These are phyloP conservation scores for Turnix velox DNA, from an alignment of 2,113 vertebrate species.

Conservation along the genomic window DNA sequence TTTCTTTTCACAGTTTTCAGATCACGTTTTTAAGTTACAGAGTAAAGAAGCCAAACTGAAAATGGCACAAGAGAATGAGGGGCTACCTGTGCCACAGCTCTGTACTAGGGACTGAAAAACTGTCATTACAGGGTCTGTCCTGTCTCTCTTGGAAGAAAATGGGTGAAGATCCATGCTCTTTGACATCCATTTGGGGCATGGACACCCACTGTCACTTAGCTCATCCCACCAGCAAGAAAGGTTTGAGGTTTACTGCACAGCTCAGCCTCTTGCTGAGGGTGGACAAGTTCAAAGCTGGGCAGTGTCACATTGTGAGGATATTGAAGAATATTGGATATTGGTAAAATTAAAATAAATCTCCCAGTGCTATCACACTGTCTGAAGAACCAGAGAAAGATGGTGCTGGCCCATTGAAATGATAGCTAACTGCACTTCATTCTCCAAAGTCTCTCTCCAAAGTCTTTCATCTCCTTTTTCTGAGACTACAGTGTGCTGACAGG, in stretches of 20 bases:
- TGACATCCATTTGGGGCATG: not conserved
- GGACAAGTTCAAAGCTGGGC: not conserved
- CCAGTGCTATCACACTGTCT: not conserved
- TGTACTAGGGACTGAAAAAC: not conserved
- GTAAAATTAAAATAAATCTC: not conserved
- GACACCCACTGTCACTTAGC: not conserved
- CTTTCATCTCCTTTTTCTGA: constrained; percentile 33
- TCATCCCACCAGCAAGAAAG: not conserved
- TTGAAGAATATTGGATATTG: not conserved
- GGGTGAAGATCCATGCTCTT: not conserved
- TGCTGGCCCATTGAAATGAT: not conserved
- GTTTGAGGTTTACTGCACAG: not conserved
- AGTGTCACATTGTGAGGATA: not conserved
- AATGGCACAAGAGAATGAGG: accelerated
- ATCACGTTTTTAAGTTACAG: not conserved
- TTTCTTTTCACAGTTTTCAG: not conserved
- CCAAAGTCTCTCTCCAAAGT: not conserved
- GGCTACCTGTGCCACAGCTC: accelerated
- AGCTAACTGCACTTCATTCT: not conserved
- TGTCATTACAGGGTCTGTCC: not conserved
- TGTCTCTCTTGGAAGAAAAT: not conserved
- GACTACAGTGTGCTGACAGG: constrained; percentile 22
- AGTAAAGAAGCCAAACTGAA: not conserved
- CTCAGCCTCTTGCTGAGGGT: not conserved
- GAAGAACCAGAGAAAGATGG: not conserved